Evolutionary conservation across 2,888 invertebrate species (phyloP).

Genomic region (Chrysotoxum bicinctum): DNA sequence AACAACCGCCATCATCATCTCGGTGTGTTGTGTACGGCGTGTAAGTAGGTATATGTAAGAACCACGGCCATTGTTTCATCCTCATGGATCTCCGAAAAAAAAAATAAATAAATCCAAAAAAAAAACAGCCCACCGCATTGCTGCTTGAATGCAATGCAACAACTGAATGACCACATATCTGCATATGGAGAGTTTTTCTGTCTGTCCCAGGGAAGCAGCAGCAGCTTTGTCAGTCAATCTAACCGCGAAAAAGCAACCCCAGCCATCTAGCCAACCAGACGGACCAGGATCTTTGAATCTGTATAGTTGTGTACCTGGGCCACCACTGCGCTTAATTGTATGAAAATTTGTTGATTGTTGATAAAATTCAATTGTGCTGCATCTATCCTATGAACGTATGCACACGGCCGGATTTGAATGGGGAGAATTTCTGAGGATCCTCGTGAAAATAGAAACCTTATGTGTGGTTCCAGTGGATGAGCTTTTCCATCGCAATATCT

Average conservation of each 20-base stretch:
- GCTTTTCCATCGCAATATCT: too few species aligned
- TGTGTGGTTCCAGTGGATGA: too few species aligned
- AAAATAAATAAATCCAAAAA: neutral
- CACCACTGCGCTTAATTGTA: slow-evolving; percentile 75
- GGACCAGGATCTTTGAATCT: slow-evolving; percentile 35
- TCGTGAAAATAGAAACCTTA: too few species aligned
- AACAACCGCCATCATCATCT: slow-evolving; percentile 66
- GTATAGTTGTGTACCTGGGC: slow-evolving; percentile 32
- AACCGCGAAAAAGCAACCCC: slow-evolving; percentile 46
- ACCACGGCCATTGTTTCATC: slow-evolving; percentile 67
- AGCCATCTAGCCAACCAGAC: slow-evolving; percentile 39
- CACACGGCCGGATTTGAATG: neutral
- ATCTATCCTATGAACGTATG: slow-evolving; percentile 34
- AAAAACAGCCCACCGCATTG: slow-evolving; percentile 11
- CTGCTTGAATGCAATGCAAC: slow-evolving; percentile 43
- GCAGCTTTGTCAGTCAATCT: slow-evolving; percentile 72
- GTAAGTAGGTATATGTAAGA: neutral
- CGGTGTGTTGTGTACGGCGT: neutral
- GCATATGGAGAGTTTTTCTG: slow-evolving; percentile 70
- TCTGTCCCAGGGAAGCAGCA: slow-evolving; percentile 36
- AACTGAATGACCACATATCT: slow-evolving; percentile 62
- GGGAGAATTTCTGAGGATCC: neutral
- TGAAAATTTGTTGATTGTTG: slow-evolving; percentile 76
- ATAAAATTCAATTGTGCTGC: slow-evolving; percentile 74
- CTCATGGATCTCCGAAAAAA: slow-evolving; percentile 34